Percentiles rank a stretch among this genome's conserved stretches.
phyloP scores from a whole-genome alignment of 2,888 invertebrate species.

The Busseola fusca region DNA sequence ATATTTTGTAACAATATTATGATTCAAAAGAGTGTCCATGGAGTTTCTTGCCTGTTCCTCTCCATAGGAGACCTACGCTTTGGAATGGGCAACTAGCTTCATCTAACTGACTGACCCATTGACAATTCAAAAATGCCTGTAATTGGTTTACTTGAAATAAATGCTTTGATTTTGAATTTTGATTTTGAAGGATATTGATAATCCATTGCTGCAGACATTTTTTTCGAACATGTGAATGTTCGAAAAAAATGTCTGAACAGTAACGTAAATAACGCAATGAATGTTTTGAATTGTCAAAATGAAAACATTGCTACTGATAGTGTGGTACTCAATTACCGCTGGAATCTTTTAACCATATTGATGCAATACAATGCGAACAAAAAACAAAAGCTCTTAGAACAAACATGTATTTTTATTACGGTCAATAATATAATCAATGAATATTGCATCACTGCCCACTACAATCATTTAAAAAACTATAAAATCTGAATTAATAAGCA shows the following conservation, averaged over 20 bases:
- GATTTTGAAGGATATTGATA: neutral
- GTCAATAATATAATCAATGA: conserved; percentile 51
- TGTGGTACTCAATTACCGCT: neutral
- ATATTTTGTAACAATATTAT: too few species aligned
- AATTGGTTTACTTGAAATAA: too few species aligned
- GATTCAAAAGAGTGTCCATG: too few species aligned
- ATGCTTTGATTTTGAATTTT: too few species aligned
- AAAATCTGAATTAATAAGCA: conserved; percentile 46
- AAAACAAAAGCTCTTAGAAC: conserved; percentile 2
- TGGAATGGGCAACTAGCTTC: too few species aligned
- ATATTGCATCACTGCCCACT: conserved; percentile 63
- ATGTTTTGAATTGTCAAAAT: neutral
- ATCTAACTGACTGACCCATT: too few species aligned
- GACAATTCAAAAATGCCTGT: too few species aligned
- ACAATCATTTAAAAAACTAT: conserved; percentile 60
- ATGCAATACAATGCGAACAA: neutral
- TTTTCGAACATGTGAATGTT: too few species aligned
- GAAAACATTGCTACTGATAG: neutral
- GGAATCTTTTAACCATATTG: neutral
- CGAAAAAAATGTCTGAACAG: neutral
- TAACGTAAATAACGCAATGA: neutral
- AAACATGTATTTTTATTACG: conserved; percentile 53
- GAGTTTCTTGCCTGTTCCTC: too few species aligned
- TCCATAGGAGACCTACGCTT: too few species aligned
- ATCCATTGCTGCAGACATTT: neutral